phyloP scores from a whole-genome alignment of 2,797 vertebrate species.

The Arrhamphus sclerolepis region DNA sequence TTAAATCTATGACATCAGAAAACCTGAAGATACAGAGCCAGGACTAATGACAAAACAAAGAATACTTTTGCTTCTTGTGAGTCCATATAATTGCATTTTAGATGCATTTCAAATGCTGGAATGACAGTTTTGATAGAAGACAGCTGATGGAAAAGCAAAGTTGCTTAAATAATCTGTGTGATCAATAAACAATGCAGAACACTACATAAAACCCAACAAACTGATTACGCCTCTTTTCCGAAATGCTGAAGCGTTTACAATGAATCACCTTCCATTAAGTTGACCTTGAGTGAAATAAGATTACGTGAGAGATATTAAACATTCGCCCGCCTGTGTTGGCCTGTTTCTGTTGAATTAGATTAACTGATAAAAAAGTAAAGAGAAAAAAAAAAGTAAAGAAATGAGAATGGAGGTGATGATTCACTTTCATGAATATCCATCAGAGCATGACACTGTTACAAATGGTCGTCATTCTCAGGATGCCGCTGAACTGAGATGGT shows the following conservation, averaged over 20 bases:
- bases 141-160: no score
- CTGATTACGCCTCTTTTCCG: not conserved
- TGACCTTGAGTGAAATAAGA: conserved; percentile 4
- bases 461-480: conserved; percentile 22
- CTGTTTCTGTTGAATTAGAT: conserved; percentile 17
- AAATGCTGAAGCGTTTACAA: not conserved
- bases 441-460: not conserved
- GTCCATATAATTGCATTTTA: no score
- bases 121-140: no score
- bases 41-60: no score
- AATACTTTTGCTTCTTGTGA: no score
- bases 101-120: no score
- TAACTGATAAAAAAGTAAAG: conserved; percentile 52
- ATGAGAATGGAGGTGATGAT: conserved; percentile 54
- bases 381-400: conserved; percentile 50
- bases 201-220: not conserved
- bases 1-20: no score
- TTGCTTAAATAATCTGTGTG: not conserved
- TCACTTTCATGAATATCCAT: conserved; percentile 52
- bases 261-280: not conserved
- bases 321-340: conserved; percentile 28
- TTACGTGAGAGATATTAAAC: not conserved
- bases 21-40: no score
- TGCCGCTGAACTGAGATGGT: conserved; percentile 14
- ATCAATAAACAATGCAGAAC: no score